Evolutionary conservation across 2,888 invertebrate genomes (phyloP).

Genomic region (Corbicula japonica): DNA sequence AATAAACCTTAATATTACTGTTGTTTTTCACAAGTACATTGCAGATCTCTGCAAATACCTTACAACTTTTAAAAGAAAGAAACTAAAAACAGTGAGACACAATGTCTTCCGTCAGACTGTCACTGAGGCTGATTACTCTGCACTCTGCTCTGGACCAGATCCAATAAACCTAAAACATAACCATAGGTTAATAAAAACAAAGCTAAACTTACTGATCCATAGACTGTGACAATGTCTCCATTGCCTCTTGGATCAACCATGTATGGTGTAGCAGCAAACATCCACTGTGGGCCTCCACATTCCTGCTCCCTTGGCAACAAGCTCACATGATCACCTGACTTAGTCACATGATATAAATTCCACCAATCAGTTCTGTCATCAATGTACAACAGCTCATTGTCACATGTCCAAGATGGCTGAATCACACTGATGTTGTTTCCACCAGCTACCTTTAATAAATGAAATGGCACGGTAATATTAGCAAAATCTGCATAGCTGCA

Average conservation of each 20-base stretch:
- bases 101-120: background rate
- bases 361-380: slow-evolving; percentile 86
- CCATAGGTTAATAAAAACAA: too few relatives aligned
- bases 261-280: slow-evolving; percentile 81
- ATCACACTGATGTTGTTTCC: slow-evolving; percentile 82
- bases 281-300: slow-evolving; percentile 84
- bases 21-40: too few relatives aligned
- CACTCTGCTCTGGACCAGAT: too few relatives aligned
- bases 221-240: slow-evolving; percentile 72
- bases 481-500: too few relatives aligned
- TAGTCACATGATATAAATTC: slow-evolving; percentile 85
- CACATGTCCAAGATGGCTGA: slow-evolving; percentile 84
- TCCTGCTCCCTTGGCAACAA: slow-evolving; percentile 75
- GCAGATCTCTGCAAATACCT: too few relatives aligned
- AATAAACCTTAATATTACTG: too few relatives aligned
- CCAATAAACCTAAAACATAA: too few relatives aligned
- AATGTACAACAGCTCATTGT: slow-evolving; percentile 83
- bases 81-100: background rate
- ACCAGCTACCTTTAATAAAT: slow-evolving; percentile 75
- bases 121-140: background rate
- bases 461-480: too few relatives aligned
- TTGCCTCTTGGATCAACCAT: slow-evolving; percentile 76
- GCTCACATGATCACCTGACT: slow-evolving; percentile 77
- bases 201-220: slow-evolving; percentile 69
- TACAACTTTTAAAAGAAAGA: too few relatives aligned